Conservation (phyloP, 2,888 invertebrate genomes). For the Hyposoter dolosus region DNA sequence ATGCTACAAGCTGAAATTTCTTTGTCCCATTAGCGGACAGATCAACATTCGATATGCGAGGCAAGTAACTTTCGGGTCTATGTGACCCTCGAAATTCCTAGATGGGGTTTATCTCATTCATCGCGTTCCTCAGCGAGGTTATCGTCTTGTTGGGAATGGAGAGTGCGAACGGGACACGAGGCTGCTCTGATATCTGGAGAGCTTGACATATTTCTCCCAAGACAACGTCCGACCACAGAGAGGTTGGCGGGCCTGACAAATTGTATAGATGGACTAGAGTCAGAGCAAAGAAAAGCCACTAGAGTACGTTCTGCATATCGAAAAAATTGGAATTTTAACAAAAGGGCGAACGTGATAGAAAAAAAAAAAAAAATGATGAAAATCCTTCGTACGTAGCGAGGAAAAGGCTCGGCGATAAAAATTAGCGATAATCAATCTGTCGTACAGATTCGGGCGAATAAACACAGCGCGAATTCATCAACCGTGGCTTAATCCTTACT, state of each 20-base stretch:
- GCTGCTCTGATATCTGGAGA: conserved; percentile 1
- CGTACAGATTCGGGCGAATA: conserved; percentile 56
- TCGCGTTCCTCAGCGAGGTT: conserved; percentile 9
- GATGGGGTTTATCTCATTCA: conserved; percentile 31
- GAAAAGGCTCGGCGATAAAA: conserved; percentile 61
- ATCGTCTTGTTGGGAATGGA: conserved; percentile 49
- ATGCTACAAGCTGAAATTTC: conserved; percentile 3
- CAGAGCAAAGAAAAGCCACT: not conserved
- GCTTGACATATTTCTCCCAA: conserved; percentile 43
- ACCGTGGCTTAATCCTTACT: conserved; percentile 75
- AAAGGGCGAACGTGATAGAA: conserved; percentile 10
- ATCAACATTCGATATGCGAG: conserved; percentile 49
- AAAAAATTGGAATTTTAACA: not conserved
- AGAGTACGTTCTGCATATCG: conserved; percentile 55
- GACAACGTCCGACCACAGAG: conserved; percentile 28
- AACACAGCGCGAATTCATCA: conserved; percentile 76
- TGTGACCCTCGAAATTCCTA: conserved; percentile 50
- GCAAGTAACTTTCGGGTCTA: conserved; percentile 30
- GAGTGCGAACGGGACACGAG: conserved; percentile 47
- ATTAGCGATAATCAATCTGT: conserved; percentile 75
- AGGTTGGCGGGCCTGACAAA: not conserved
- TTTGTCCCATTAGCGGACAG: conserved; percentile 37
- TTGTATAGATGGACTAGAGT: conserved; percentile 29
- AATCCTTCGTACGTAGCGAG: conserved; percentile 21
- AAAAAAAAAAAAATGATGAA: conserved; percentile 49